phyloP scores from a whole-genome alignment of 2,113 vertebrate genomes.

The Pycnonotus jocosus region DNA sequence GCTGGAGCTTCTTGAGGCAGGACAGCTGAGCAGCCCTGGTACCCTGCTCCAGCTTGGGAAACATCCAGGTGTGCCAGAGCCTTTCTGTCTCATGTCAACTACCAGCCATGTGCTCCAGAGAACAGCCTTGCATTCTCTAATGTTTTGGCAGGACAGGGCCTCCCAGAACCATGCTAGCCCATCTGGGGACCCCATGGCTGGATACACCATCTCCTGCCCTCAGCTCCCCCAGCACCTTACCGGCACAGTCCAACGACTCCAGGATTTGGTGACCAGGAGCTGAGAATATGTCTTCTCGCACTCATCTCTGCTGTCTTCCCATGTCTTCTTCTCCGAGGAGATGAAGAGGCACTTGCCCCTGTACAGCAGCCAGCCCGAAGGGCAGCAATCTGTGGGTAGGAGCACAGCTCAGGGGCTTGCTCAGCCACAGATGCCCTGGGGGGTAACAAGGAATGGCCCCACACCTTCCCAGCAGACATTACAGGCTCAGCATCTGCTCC shows the following conservation, averaged over 20 bases:
- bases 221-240: not conserved
- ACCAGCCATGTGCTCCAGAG: not conserved
- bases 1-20: not conserved
- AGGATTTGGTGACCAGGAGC: constrained; percentile 48
- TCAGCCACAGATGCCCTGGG: not conserved
- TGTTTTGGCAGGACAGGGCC: fast-evolving
- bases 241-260: constrained; percentile 55
- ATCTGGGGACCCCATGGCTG: not conserved
- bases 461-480: not conserved
- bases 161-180: fast-evolving
- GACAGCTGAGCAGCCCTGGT: not conserved
- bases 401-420: not conserved
- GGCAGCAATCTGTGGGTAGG: constrained; percentile 27
- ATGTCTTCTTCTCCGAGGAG: constrained; percentile 41
- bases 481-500: not conserved
- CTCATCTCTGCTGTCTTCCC: constrained; percentile 42
- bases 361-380: constrained; percentile 38
- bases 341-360: constrained; percentile 48
- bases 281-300: constrained; percentile 34
- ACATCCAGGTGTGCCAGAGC: not conserved
- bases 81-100: not conserved
- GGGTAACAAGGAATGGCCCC: not conserved
- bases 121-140: not conserved
- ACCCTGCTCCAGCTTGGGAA: not conserved
- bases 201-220: not conserved